Evolutionary conservation across 2,888 invertebrate genomes (phyloP), one percentile per base, ranked within the genome.

Genomic region (Hololepta plana): DNA sequence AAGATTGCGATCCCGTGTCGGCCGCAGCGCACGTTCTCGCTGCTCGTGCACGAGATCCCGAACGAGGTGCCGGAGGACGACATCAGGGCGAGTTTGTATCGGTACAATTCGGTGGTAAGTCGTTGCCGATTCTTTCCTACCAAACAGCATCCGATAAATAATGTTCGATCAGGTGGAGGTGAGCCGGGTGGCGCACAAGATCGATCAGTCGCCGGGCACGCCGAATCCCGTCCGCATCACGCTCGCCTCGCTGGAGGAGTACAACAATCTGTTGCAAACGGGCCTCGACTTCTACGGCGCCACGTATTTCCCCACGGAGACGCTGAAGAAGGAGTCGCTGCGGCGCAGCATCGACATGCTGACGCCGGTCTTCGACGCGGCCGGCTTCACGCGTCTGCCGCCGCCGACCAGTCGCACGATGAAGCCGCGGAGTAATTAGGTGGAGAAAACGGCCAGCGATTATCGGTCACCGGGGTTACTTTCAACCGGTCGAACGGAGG

Each of bases 281-380:
- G 84, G 84, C 1, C 59, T 84, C 31, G 81, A 84, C 55, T 84
- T 84, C 59, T 84, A 81, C 47, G 82, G 81, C 11, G 82, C 84
- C 22, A 84, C 84, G 12, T 82, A 74, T 59, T 84, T 84, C 56
- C 82, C 82, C 24, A 80, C 81, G 3, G 82, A 82, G 49, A 64
- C 77, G 35, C 35, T 53, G 22, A 53, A 51, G 36, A 53, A 53
- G 36, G 73, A 72, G 20, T 64, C 67, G 35, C 67, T 73, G 15
- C 62, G 69, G 31, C 65, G 64, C 67, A 24, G 67, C 65, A 17
- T 17, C 7, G 17, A 7, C n/a, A 16, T 25, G 15, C 30, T 50
- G 25, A 35, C 80, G 38, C 82, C 82, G 15, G 82, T 82, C 26
- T 82, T 84, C 51, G 82, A 84, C 55, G 74, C 81, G 42, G 68